Base-by-base conservation (phyloP, 64 coral and sea anemone species). In the Stichodactyla helianthus region DNA sequence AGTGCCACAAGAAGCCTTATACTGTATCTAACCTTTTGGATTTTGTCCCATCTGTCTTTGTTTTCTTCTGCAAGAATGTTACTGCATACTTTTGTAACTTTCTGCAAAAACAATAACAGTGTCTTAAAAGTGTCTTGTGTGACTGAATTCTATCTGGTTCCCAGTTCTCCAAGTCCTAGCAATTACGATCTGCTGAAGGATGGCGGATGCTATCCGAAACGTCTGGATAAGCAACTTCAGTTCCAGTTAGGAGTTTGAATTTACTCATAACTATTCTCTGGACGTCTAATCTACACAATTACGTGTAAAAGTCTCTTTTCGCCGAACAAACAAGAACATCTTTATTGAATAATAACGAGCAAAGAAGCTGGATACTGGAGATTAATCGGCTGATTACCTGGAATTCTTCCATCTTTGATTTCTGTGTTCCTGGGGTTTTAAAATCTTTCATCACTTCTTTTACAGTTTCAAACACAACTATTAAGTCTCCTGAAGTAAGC, bases 61-160 rank as follows among this genome's bases (percentile, higher is more conserved):
- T 87, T 86, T 5, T 86, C 51, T 27, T 83, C 77, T 87, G 79
- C 63, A 31, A 91, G 63, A 87, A 91, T 78, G 77, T 91, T 87
- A 82, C 85, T 91, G n/a, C 59, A 51, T 4, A 91, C 86, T 65
- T 87, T 35, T 10, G 84, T 25, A 16, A 59, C 17, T 19, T 51
- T 13, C 83, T 84, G 52, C 44, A 81, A 71, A 15, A 58, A 15
- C 55, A 58, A 58, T 11, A 74, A 74, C 68, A 74, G n/a, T n/a
- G n/a, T n/a, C n/a, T 26, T 23, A 26, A 19, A 31, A 26, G 62
- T 16, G 23, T 26, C 20, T 27, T 74, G n/a, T 74, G 12, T 9
- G 20, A 26, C 7, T 74, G 25, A 74, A 10, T 44, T 44, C 35
- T 44, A 44, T 44, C 35, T 44, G 35, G 35, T 44, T 44, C 35